Conservation (phyloP, 2,113 vertebrate genomes). For the Dipodomys stephensi region DNA sequence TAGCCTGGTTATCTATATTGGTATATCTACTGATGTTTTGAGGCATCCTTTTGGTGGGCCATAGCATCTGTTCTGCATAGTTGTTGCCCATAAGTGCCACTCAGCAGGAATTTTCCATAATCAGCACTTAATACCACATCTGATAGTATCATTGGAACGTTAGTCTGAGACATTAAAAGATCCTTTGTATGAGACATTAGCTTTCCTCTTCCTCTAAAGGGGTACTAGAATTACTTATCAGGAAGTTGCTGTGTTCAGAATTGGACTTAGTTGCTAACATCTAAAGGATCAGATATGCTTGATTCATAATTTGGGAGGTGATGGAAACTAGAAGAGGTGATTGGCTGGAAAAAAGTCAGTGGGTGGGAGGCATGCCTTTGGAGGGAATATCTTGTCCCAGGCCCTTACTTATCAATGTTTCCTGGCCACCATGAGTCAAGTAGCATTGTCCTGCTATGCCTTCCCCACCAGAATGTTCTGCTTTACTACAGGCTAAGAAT, state of each 20-base stretch:
- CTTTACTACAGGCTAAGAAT: neutral
- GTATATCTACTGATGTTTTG: neutral
- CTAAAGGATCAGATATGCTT: neutral
- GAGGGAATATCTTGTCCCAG: neutral
- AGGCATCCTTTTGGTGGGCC: neutral
- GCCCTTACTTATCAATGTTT: neutral
- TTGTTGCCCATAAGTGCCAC: neutral
- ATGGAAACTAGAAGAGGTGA: neutral
- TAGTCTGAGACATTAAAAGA: neutral
- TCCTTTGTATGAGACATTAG: conserved; percentile 12
- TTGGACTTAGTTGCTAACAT: neutral
- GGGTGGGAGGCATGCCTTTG: neutral
- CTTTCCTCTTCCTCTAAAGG: neutral
- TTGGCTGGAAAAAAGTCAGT: neutral
- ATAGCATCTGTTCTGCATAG: neutral
- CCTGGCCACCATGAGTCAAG: neutral
- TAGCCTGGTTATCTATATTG: neutral
- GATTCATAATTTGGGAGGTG: neutral
- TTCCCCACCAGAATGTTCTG: neutral
- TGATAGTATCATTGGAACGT: conserved; percentile 7
- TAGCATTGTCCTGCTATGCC: neutral
- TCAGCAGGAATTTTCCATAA: neutral
- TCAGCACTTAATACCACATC: conserved; percentile 6
- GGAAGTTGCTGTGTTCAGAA: conserved; percentile 51
- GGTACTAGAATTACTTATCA: conserved; percentile 17